phyloP scores from a whole-genome alignment of 2,888 invertebrate species.

The Steinernema carpocapsae region DNA sequence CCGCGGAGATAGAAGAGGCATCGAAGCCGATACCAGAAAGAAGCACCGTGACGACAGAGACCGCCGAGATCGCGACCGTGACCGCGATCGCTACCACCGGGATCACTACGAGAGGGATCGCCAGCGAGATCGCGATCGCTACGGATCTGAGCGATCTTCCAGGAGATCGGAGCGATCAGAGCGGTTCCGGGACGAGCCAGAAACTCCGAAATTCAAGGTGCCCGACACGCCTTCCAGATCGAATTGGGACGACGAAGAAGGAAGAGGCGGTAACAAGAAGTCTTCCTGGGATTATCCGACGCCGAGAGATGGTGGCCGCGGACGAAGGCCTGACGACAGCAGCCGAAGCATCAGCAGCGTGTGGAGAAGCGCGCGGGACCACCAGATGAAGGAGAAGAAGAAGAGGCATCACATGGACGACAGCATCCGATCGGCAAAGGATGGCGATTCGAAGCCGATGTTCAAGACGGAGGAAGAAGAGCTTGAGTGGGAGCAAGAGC shows the following conservation, averaged over 20 bases:
- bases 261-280: conserved; percentile 38
- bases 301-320: conserved; percentile 71
- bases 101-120: conserved; percentile 23
- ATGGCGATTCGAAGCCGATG: conserved; percentile 44
- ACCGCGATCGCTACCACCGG: neutral
- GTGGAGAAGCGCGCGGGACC: conserved; percentile 58
- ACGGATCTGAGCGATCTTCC: conserved; percentile 27
- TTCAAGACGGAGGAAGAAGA: conserved; percentile 76
- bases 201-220: conserved; percentile 58
- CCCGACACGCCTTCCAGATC: conserved; percentile 63
- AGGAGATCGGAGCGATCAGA: conserved; percentile 14
- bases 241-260: conserved; percentile 63
- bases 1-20: conserved; percentile 39
- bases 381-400: conserved; percentile 46
- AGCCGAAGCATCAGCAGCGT: conserved; percentile 54
- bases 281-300: conserved; percentile 94
- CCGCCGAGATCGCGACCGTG: conserved; percentile 30
- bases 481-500: conserved; percentile 86
- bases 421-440: conserved; percentile 15
- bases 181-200: conserved; percentile 41
- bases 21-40: conserved; percentile 38
- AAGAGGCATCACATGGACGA: conserved; percentile 45
- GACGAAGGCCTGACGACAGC: conserved; percentile 35
- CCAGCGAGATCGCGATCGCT: conserved; percentile 21
- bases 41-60: no score